Base-by-base conservation (phyloP, 2,888 invertebrate species). In the Brachycybe producta region DNA sequence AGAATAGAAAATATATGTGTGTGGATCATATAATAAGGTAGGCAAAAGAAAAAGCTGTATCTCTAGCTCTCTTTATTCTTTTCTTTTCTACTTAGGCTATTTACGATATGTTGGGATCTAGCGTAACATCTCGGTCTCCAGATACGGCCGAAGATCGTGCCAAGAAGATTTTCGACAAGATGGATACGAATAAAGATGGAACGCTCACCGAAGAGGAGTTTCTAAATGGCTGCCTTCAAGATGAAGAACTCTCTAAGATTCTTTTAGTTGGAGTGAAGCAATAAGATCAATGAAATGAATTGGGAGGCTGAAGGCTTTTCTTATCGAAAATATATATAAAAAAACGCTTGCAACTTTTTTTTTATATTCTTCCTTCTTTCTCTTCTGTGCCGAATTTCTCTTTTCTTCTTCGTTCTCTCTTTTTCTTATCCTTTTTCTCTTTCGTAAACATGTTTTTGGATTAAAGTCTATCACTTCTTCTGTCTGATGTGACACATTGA, bases 141-240 rank as follows among this genome's bases (percentile, higher is more conserved):
- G 92, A 91, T 67, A 90, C 92, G 19, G 95, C 97, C 26, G 92
- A 95, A 67, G 94, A 95, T 66, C 76, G 97, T 59, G 97, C 97
- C 60, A 91, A 92, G 74, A 95, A 94, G 70, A 98, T 98, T 64
- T 98, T 98, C 72, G 91, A 91, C 54, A 94, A 94, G 72, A 97
- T 98, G 97, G 97, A 98, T 70, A 88, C 91, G 67, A 97, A 98
- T 76, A 90, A 91, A 73, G 97, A 98, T 70, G 95, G 95, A 54
- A 92, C 94, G 70, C 78, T 95, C 65, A 92, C 92, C 58, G 90
- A 94, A 72, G 92, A 95, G 59, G 97, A 98, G 74, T 95, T 95
- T 72, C 79, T 95, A 56, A 91, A 94, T 70, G 95, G 94, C 53
- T 95, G 95, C 69, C 80, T 94, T 66, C 90, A 92, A 70, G 94